Evolutionary conservation across 1,140 invertebrate genomes (phyloP).

Genomic region (Lucilia sericata): DNA sequence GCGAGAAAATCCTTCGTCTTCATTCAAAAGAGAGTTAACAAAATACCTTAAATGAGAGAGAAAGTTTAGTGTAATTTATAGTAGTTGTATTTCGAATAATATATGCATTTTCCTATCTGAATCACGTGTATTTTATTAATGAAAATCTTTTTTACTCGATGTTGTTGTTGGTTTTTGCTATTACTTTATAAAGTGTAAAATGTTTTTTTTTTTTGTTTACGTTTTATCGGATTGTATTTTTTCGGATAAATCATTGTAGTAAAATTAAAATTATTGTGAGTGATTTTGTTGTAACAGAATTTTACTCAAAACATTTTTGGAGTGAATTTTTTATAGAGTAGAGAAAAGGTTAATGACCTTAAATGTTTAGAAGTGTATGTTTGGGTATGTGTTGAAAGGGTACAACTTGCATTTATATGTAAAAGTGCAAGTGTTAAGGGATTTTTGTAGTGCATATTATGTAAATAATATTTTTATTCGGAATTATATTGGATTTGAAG

Average conservation of each 20-base stretch:
- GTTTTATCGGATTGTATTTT: neutral
- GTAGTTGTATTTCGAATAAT: too few species aligned
- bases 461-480: too few species aligned
- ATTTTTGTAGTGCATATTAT: too few species aligned
- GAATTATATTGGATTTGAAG: too few species aligned
- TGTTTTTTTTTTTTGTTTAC: slow-evolving; percentile 1
- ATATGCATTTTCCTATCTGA: neutral
- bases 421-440: too few species aligned
- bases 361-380: neutral
- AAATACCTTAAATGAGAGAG: too few species aligned
- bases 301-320: neutral
- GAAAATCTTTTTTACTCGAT: neutral
- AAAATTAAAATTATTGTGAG: neutral
- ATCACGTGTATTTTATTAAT: slow-evolving; percentile 4
- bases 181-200: neutral
- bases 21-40: too few species aligned
- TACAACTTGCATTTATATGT: too few species aligned
- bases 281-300: neutral
- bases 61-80: too few species aligned
- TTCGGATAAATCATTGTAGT: neutral
- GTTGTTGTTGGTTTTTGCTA: neutral
- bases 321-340: neutral
- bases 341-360: neutral
- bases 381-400: too few species aligned
- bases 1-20: too few species aligned